Evolutionary conservation across 1,140 invertebrate genomes (phyloP).

Genomic region (Ladona fulva): DNA sequence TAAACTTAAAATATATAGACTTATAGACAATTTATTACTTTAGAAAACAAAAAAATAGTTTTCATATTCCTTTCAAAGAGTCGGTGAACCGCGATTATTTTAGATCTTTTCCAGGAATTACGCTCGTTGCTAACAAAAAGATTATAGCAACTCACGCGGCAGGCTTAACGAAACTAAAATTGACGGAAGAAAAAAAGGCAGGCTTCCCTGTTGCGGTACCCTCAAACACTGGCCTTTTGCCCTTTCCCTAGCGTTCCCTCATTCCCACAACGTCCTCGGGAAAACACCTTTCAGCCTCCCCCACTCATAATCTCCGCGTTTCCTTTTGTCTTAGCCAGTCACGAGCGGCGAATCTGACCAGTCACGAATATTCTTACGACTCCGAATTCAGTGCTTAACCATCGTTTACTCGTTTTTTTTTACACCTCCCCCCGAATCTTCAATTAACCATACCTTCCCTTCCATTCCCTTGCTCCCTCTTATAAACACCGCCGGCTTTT

Average conservation of each 20-base stretch:
- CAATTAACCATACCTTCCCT: not conserved
- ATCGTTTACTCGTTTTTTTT: not conserved
- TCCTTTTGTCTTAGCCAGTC: not conserved
- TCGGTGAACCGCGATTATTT: too few relatives aligned
- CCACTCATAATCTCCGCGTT: not conserved
- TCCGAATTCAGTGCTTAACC: not conserved
- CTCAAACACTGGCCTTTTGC: not conserved
- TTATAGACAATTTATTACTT: too few relatives aligned
- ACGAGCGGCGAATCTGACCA: not conserved
- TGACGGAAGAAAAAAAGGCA: too few relatives aligned
- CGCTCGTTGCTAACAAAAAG: too few relatives aligned
- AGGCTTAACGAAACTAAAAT: too few relatives aligned
- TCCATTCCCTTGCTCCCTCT: not conserved
- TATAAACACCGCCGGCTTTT: not conserved
- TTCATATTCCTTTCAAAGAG: too few relatives aligned
- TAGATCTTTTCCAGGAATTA: too few relatives aligned
- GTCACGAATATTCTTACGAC: not conserved
- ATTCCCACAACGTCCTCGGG: not conserved
- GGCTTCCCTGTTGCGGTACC: not conserved
- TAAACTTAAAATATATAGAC: too few relatives aligned
- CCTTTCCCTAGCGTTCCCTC: not conserved
- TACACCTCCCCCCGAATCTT: not conserved
- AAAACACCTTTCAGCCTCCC: not conserved
- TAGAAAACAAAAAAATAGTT: too few relatives aligned
- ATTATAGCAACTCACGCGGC: too few relatives aligned